Percentiles rank a stretch among this genome's conserved stretches.
Evolutionary conservation across 92 coral and sea anemone genomes (phyloP).

Genomic region (Epizoanthus stellaris): DNA sequence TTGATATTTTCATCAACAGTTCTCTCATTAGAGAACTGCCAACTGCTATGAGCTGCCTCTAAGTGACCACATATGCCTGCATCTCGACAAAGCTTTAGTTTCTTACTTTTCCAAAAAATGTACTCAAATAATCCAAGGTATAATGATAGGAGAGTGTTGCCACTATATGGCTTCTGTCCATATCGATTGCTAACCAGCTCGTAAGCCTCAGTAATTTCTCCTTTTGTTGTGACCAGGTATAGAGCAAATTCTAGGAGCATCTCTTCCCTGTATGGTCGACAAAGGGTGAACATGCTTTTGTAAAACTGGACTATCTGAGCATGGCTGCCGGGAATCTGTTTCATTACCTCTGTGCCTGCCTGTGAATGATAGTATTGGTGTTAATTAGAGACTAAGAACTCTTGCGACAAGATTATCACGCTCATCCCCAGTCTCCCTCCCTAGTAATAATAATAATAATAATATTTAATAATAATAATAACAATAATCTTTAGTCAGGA

Average conservation of each 20-base stretch:
- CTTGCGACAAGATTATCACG: no score
- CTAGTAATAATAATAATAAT: no score
- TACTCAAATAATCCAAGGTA: constrained; percentile 88
- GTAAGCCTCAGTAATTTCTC: constrained; percentile 77
- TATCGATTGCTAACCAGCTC: constrained; percentile 78
- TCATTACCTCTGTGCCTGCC: constrained; percentile 83
- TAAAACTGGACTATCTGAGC: constrained; percentile 65
- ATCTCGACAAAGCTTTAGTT: constrained; percentile 6
- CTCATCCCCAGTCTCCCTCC: no score
- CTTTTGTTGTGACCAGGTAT: constrained; percentile 71
- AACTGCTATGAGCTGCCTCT: neutral
- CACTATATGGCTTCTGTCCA: constrained; percentile 52
- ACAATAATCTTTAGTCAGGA: no score
- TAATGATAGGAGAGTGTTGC: constrained; percentile 63
- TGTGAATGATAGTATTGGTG: neutral
- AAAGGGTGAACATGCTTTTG: constrained; percentile 81
- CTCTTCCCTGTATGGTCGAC: constrained; percentile 70
- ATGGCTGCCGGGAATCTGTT: constrained; percentile 62
- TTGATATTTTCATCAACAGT: neutral
- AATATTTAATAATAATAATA: no score
- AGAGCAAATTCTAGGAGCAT: constrained; percentile 79
- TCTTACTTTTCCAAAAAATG: constrained; percentile 65
- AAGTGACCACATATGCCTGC: neutral
- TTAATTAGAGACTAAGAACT: no score
- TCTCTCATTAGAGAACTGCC: constrained; percentile 1